Evolutionary conservation across 2,888 invertebrate species (phyloP), one percentile per base, ranked within the genome.

Genomic region (Mythimna pallens): DNA sequence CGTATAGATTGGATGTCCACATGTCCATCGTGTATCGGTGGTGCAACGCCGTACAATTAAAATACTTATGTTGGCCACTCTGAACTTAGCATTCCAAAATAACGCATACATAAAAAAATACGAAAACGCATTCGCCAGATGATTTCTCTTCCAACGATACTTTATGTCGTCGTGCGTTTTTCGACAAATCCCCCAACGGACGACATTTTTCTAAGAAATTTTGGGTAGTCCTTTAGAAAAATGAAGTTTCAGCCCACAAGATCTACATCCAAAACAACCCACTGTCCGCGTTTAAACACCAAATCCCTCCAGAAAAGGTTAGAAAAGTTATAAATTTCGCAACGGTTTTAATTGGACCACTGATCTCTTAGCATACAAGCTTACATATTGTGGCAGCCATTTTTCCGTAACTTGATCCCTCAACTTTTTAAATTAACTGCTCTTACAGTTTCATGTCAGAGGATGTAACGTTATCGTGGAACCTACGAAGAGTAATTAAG

Each of bases 401-500:
- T 81, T 76, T 64, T 40, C 61, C 57, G 36, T 64, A 64, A 59
- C 63, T 73, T 64, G 30, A 57, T 57, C 52, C 57, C 30, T 34
- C 5, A 81, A 77, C 72, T 77, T 79, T 79, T 82, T 71, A 77
- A 79, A 79, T 82, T 77, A 72, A 65, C 67, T 70, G 30, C 62
- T 65, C 65, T 54, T 72, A 77, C 43, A 57, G 36, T 57, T 69
- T 57, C 52, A 67, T 61, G n/a, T 61, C 78, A n/a, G 43, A n/a
- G 34, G 58, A 57, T 77, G 71, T 50, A 36, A 70, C 40, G 55
- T 59, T 69, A 50, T 69, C 76, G 55, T 52, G 30, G 55, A 34
- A 64, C 43, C 62, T 52, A 25, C 43, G 78, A 36, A 36, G 52
- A 68, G 66, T 77, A 73, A 76, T 71, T 72, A 72, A 59, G 64